A percentile compares a stretch with the other conserved stretches of the same genome.
Conservation (phyloP, 2,113 vertebrate species). For the Oreochromis tanganicae region DNA sequence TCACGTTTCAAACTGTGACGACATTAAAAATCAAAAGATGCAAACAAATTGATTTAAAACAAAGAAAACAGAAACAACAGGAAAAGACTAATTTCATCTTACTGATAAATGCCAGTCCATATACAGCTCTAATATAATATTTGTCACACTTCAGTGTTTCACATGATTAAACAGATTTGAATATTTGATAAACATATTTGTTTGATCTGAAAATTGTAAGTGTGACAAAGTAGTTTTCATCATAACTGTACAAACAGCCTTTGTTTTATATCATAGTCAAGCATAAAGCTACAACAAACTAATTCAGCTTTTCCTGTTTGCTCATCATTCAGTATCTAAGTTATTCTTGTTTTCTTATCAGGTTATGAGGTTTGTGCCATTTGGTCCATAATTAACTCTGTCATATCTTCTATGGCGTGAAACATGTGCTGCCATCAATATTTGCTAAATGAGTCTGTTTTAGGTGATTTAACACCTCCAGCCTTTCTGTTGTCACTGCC, state of each 20-base stretch:
- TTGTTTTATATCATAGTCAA: not conserved
- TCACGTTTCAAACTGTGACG: not conserved
- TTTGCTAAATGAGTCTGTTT: constrained; percentile 54
- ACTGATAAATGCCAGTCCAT: not conserved
- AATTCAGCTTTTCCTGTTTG: not conserved
- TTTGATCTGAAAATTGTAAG: not conserved
- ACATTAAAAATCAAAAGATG: not conserved
- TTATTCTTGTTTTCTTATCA: not conserved
- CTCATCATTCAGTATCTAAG: not conserved
- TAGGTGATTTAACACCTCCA: constrained; percentile 60
- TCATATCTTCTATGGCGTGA: constrained; percentile 14
- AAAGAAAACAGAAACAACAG: not conserved
- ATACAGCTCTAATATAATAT: not conserved
- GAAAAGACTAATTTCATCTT: not conserved
- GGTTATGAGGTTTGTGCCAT: not conserved
- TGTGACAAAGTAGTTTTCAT: not conserved
- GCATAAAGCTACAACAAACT: not conserved
- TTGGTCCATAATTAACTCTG: not conserved
- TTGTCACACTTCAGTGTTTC: not conserved
- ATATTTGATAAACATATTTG: too few species aligned
- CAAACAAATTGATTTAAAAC: not conserved
- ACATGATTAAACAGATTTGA: not conserved
- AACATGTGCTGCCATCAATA: constrained; percentile 46
- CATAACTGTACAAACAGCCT: not conserved
- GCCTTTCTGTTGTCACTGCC: constrained; percentile 21